Conservation (phyloP, 1,140 invertebrate species). For the Drosophila kohkoa region DNA sequence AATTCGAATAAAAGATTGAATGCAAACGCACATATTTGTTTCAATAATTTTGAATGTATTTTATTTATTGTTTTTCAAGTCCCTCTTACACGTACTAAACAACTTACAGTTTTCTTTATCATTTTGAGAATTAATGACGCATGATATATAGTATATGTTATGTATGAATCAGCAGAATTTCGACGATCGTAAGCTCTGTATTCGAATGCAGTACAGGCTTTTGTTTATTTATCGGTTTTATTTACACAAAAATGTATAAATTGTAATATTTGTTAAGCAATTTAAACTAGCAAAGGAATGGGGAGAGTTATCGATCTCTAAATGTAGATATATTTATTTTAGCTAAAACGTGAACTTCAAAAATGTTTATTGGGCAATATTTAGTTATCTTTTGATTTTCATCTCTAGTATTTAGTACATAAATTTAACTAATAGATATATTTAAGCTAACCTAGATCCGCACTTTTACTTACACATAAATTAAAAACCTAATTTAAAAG, state of each 20-base stretch:
- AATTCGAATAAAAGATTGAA: not conserved
- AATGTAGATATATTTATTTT: conserved; percentile 65
- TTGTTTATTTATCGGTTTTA: conserved; percentile 25
- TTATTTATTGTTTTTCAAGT: conserved; percentile 64
- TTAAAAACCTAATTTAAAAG: conserved; percentile 64
- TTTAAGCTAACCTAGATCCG: conserved; percentile 62
- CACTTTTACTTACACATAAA: conserved; percentile 49
- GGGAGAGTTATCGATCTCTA: conserved; percentile 30
- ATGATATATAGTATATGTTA: conserved; percentile 19
- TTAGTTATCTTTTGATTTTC: conserved; percentile 50
- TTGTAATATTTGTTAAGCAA: conserved; percentile 43
- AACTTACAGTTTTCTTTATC: conserved; percentile 46
- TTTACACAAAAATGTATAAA: conserved; percentile 65
- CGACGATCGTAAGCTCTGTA: conserved; percentile 30
- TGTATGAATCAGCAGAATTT: conserved; percentile 38
- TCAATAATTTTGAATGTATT: conserved; percentile 55
- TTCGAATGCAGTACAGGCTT: conserved; percentile 27
- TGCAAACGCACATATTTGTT: conserved; percentile 1
- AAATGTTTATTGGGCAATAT: conserved; percentile 33
- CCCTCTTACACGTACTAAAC: conserved; percentile 56
- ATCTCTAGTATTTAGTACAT: conserved; percentile 52
- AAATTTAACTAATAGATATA: conserved; percentile 62
- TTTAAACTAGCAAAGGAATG: conserved; percentile 46
- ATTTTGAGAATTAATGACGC: conserved; percentile 26
- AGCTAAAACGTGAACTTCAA: conserved; percentile 46